Conservation (phyloP, 2,797 vertebrate genomes). For the Takifugu ocellatus region DNA sequence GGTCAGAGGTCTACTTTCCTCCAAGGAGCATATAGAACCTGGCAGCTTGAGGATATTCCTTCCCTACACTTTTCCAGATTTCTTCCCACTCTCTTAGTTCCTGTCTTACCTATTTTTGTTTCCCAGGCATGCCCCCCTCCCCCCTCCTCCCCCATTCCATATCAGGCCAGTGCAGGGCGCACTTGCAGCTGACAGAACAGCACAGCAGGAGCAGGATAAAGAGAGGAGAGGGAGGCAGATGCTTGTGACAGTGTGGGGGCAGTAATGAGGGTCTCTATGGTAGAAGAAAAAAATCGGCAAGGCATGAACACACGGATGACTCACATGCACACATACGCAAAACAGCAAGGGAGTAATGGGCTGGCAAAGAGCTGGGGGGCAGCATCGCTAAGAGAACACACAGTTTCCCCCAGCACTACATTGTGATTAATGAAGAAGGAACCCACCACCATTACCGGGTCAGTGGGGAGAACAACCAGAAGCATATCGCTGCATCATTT, state of each 20-base stretch:
- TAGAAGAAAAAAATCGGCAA: constrained; percentile 63
- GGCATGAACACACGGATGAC: constrained; percentile 52
- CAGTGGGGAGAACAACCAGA: constrained; percentile 27
- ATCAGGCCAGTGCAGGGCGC: constrained; percentile 13
- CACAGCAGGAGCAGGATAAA: constrained; percentile 18
- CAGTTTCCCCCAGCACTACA: constrained; percentile 22
- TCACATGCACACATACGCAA: constrained; percentile 28
- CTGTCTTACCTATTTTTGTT: constrained; percentile 8
- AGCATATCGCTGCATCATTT: constrained; percentile 13
- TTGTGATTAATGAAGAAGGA: constrained; percentile 46
- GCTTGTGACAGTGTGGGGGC: constrained; percentile 66
- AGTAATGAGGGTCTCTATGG: constrained; percentile 61
- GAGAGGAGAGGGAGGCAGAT: constrained; percentile 49
- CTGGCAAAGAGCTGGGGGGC: constrained; percentile 63
- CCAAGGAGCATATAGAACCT: constrained; percentile 11
- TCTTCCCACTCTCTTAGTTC: constrained; percentile 5
- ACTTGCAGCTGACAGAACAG: constrained; percentile 21
- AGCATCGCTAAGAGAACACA: constrained; percentile 36
- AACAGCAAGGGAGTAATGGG: constrained; percentile 67
- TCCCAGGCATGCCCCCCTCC: constrained; percentile 12
- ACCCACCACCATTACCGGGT: constrained; percentile 30
- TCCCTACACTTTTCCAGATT: constrained; percentile 9
- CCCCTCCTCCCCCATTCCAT: constrained; percentile 1
- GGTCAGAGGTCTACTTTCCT: constrained; percentile 15
- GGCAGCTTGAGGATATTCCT: constrained; percentile 10